Base-by-base conservation (phyloP, 2,113 vertebrate genomes). In the Chinchilla lanigera region DNA sequence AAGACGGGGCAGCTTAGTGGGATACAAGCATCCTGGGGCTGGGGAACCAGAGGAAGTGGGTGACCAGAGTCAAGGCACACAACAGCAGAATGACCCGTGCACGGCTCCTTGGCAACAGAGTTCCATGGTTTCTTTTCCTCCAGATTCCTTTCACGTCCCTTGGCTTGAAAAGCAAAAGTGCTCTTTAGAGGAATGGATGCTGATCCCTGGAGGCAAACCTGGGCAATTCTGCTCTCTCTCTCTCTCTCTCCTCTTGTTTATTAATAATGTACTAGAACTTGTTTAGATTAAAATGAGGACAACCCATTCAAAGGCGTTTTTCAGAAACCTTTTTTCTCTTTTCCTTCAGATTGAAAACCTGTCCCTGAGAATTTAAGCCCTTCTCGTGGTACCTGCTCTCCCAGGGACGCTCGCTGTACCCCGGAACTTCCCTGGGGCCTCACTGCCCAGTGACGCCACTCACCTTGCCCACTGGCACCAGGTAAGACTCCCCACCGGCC, bases 301-400 rank as follows among this genome's bases (percentile, higher is more conserved):
- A 12, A 56, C 35, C 12, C 26, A 56, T 58, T 89, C 93, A 16
- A 58, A 78, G 56, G 20, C 52, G 24, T 13, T 26, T 52, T 35
- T 75, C 44, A 41, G 47, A 5, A 78, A 50, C 44, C 0, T 44
- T 56, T 92, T 71, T 92, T 60, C 65, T 67, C 95, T 97, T 98
- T 95, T 92, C 83, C 97, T 98, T 2, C 98, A 99, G 99, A 97
- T 96, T 96, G 98, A 97, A 92, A 47, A 82, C 13, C 97, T 54
- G 56, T 94, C 96, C 91, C 96, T 96, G 98, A 98, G 98, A 95
- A 92, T 92, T 96, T 2, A 20, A 96, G 71, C 67, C 97, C 84
- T 83, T 97, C 63, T 81, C 14, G 84, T 47, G 89, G 56, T 0
- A 35, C 69, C 4, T 1, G 0, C 8, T 44, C 12, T 85, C 71